Percentiles rank a stretch among this genome's conserved stretches.
Conservation (phyloP, 1,140 invertebrate species). For the Nephila pilipes region DNA sequence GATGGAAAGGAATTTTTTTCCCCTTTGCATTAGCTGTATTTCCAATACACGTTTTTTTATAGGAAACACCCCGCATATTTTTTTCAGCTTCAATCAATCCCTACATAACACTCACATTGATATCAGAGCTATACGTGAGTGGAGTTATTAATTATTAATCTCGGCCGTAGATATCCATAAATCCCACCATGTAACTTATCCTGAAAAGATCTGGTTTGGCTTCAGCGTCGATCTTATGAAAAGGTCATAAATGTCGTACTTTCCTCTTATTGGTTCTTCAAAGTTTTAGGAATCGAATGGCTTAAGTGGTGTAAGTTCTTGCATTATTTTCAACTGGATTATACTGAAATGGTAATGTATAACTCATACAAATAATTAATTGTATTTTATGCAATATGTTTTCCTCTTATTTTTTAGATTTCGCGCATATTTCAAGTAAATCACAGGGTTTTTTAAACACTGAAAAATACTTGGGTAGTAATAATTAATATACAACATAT, state of each 20-base stretch:
- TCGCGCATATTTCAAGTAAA: too few relatives aligned
- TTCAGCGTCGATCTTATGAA: not conserved
- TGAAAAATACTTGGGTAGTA: too few relatives aligned
- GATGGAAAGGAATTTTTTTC: not conserved
- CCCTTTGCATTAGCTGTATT: not conserved
- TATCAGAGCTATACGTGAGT: not conserved
- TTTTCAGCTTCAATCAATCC: not conserved
- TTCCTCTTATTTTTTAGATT: too few relatives aligned
- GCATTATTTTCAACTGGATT: too few relatives aligned
- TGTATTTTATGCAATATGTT: too few relatives aligned
- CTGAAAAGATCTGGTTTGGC: conserved; percentile 10
- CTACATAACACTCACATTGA: not conserved
- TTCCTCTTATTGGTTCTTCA: not conserved
- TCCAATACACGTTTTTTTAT: not conserved
- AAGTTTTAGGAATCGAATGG: not conserved
- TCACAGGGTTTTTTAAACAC: too few relatives aligned
- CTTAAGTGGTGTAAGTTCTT: not conserved
- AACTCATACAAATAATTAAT: too few relatives aligned
- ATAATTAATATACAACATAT: too few relatives aligned
- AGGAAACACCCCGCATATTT: not conserved
- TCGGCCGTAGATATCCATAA: not conserved
- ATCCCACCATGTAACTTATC: not conserved
- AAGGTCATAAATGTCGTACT: not conserved
- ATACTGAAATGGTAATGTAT: too few relatives aligned
- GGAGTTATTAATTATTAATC: conserved; percentile 26